Evolutionary conservation across 1,140 invertebrate genomes (phyloP).

Genomic region (Zaprionus vittiger): DNA sequence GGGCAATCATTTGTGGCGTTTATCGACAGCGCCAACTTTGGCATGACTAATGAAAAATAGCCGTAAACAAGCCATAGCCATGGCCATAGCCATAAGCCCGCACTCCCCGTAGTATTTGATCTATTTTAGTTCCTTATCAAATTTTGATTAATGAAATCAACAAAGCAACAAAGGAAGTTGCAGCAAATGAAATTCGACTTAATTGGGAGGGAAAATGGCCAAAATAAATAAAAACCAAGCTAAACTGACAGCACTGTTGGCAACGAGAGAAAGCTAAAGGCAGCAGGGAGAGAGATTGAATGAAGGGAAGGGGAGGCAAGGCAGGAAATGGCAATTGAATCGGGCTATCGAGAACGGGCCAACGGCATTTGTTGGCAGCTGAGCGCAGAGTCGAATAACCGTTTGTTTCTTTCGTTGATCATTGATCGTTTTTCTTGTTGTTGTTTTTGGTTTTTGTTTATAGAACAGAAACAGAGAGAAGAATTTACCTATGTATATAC

Average conservation of each 20-base stretch:
- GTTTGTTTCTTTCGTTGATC: background rate
- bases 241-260: background rate
- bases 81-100: background rate
- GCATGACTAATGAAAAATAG: background rate
- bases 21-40: background rate
- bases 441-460: conserved; percentile 14
- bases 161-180: background rate
- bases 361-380: conserved; percentile 20
- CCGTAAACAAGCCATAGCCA: background rate
- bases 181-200: background rate
- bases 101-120: background rate
- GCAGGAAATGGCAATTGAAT: conserved; percentile 4
- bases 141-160: background rate
- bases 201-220: background rate
- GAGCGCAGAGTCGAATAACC: conserved; percentile 1
- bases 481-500: background rate
- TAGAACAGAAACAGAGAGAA: background rate
- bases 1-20: background rate
- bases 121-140: background rate
- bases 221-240: background rate
- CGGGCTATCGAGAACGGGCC: background rate
- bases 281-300: background rate
- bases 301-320: background rate
- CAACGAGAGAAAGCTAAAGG: background rate
- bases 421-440: background rate